Conservation (phyloP, 2,113 vertebrate genomes). For the Protobothrops mucrosquamatus region DNA sequence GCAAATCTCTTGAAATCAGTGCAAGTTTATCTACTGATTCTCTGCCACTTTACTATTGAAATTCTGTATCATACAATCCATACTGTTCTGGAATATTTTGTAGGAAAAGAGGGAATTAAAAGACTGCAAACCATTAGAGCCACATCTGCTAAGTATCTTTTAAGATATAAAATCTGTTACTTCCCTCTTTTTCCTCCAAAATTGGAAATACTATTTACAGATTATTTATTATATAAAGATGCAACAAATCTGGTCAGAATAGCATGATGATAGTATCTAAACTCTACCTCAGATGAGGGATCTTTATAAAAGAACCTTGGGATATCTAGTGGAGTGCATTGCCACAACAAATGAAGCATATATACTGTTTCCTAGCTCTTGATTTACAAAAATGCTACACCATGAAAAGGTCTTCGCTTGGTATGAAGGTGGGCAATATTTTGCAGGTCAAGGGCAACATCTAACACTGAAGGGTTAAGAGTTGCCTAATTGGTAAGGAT, state of each 20-base stretch:
- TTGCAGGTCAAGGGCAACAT: neutral
- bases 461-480: neutral
- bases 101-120: neutral
- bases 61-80: neutral
- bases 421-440: neutral
- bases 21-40: neutral
- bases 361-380: neutral
- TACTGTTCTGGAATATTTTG: neutral
- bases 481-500: neutral
- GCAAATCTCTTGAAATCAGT: neutral
- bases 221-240: no score
- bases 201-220: no score
- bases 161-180: neutral
- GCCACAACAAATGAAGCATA: neutral
- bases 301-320: neutral
- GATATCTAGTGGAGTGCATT: neutral
- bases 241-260: neutral
- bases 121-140: neutral
- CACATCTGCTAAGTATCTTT: neutral
- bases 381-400: neutral
- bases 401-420: neutral
- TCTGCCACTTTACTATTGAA: neutral
- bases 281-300: neutral
- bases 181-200: neutral
- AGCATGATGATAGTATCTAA: neutral